These are phyloP conservation scores for Cryptocephalus primarius DNA, from an alignment of 2,888 invertebrate species.

Conservation along the genomic window DNA sequence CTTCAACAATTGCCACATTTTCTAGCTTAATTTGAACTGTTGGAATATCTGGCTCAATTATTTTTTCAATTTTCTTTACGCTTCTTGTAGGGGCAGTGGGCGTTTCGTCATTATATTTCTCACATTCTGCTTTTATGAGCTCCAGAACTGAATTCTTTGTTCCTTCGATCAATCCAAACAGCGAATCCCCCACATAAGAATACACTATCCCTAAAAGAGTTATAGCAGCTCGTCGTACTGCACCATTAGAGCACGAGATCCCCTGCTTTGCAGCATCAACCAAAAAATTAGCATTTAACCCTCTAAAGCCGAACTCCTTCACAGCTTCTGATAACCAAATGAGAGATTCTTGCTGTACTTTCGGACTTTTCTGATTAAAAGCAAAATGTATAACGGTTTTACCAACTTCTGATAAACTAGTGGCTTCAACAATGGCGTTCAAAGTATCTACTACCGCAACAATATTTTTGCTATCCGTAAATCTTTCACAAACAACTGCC, in stretches of 20 bases:
- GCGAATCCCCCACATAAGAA: conserved; percentile 65
- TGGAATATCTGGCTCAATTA: conserved; percentile 41
- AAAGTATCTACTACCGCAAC: conserved; percentile 57
- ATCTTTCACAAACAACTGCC: conserved; percentile 71
- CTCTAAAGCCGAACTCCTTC: no score
- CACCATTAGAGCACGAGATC: conserved; percentile 73
- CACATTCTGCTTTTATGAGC: conserved; percentile 76
- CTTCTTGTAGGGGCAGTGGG: conserved; percentile 66
- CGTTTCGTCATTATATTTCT: conserved; percentile 64
- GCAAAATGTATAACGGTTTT: no score
- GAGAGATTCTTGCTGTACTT: no score
- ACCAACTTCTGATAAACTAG: no score
- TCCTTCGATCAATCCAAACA: conserved; percentile 70
- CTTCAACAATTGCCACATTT: conserved; percentile 37
- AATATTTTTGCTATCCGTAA: conserved; percentile 75
- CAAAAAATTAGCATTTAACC: conserved; percentile 61
- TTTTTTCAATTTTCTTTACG: conserved; percentile 43
- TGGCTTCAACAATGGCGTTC: conserved; percentile 65
- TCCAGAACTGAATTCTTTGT: conserved; percentile 78
- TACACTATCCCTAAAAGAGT: conserved; percentile 66
- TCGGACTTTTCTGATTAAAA: no score
- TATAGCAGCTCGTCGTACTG: conserved; percentile 69
- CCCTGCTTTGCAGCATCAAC: conserved; percentile 75
- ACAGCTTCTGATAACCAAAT: no score
- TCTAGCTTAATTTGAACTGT: conserved; percentile 43